Percentiles rank a stretch among this genome's conserved stretches.
These are phyloP conservation scores for Apogon hyalosoma DNA, from an alignment of 2,797 vertebrate species.

Conservation along the genomic window DNA sequence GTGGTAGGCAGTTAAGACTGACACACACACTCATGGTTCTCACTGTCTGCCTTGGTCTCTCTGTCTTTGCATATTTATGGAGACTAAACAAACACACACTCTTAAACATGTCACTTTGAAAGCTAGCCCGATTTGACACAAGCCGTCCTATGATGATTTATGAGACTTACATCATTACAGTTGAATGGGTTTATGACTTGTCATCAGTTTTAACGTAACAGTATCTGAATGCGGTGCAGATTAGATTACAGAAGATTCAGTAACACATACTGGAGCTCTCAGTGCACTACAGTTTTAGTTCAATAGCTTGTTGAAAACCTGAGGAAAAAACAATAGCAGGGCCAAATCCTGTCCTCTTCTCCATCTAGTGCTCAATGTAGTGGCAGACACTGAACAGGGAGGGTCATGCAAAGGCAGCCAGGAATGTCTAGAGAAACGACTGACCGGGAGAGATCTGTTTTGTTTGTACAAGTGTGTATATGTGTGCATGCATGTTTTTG, in stretches of 20 bases:
- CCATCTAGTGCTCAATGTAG: conserved; percentile 36
- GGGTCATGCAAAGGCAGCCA: conserved; percentile 76
- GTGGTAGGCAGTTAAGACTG: conserved; percentile 62
- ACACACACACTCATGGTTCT: conserved; percentile 35
- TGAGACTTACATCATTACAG: conserved; percentile 61
- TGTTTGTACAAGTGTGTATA: conserved; percentile 76
- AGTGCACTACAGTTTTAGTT: conserved; percentile 32
- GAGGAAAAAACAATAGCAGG: conserved; percentile 55
- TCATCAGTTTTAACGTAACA: conserved; percentile 52
- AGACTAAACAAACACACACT: conserved; percentile 71
- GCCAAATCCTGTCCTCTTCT: conserved; percentile 44
- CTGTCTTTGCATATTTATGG: conserved; percentile 53
- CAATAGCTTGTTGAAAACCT: conserved; percentile 47
- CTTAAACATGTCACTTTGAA: conserved; percentile 57
- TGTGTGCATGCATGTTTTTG: conserved; percentile 38
- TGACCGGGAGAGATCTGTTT: conserved; percentile 74
- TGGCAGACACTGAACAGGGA: conserved; percentile 65
- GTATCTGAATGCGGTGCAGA: conserved; percentile 53
- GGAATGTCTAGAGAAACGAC: conserved; percentile 80
- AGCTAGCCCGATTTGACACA: conserved; percentile 42
- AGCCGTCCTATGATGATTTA: conserved; percentile 61
- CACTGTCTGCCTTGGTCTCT: conserved; percentile 17
- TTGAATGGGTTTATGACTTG: conserved; percentile 43
- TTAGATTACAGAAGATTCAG: conserved; percentile 51
- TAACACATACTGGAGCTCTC: conserved; percentile 18